phyloP scores from a whole-genome alignment of 2,888 invertebrate genomes.

The Calameuta pallipes region DNA sequence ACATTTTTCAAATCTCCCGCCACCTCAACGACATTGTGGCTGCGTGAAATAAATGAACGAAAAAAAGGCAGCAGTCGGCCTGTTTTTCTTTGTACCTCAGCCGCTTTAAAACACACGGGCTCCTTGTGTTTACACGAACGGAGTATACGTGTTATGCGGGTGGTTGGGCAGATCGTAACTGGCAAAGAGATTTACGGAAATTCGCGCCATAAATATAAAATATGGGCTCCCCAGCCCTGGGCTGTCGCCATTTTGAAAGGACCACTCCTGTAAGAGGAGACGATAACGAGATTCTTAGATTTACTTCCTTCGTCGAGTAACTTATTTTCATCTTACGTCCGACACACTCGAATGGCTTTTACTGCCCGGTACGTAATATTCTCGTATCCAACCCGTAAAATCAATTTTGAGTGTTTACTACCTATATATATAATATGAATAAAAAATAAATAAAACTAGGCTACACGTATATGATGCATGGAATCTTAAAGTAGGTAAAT shows the following conservation, averaged over 20 bases:
- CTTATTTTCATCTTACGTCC: neutral
- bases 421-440: no score
- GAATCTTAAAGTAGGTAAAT: no score
- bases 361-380: neutral
- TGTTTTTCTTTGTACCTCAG: neutral
- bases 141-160: neutral
- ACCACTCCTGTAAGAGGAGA: neutral
- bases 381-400: neutral
- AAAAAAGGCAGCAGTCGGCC: neutral
- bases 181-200: neutral
- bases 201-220: neutral
- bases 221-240: neutral
- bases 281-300: neutral
- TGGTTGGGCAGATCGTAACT: neutral
- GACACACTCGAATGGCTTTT: neutral
- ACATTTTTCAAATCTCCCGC: neutral
- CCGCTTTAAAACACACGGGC: neutral
- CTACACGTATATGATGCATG: no score
- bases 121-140: neutral
- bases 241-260: neutral
- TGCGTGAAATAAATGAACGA: neutral
- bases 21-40: neutral
- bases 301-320: neutral
- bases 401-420: neutral
- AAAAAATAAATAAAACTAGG: no score